Evolutionary conservation across 2,888 invertebrate species (phyloP), one percentile per base, ranked within the genome.

Genomic region (Unio pictorum): DNA sequence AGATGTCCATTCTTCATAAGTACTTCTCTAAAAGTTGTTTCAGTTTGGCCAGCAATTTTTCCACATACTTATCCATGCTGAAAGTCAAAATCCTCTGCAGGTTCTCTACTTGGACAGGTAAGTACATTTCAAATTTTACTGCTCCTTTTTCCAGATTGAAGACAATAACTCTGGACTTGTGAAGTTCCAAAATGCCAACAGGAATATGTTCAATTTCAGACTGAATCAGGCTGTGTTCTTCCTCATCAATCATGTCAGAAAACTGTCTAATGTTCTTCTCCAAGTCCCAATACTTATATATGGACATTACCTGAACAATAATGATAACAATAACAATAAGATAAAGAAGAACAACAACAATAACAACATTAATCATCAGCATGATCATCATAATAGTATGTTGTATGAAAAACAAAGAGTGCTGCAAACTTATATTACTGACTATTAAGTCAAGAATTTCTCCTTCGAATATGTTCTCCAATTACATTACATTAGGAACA

Each of bases 121-220:
- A 69, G 69, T 81, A 80, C 28, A 88, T 70, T 71, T 87, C 83
- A 76, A 87, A 85, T 63, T 85, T 85, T 61, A 87, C 81, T 57
- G 86, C 82, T 61, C 88, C 89, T 58, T 79, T 78, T 28, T 81
- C 72, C 28, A 87, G 86, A 69, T 88, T 87, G 76, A 84, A 88
- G 8, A 79, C 79, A 60, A 81, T 85, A 64, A 88, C 72, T 45
- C 81, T 75, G 55, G 84, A 83, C 72, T 86, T 83, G 70, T 85
- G 82, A 63, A 84, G 75, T 73, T 84, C 82, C 61, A 87, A 73
- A 66, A 84, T 66, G 55, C 80, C 80, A 11, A 79, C 65, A 60
- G 78, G 74, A 23, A 82, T 67, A 18, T 79, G 73, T 57, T 73
- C 71, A 58, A 83, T 75, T 66, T 83, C 81, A 58, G 74, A 69